phyloP scores from a whole-genome alignment of 2,888 invertebrate genomes.

The Tipula vernalis region DNA sequence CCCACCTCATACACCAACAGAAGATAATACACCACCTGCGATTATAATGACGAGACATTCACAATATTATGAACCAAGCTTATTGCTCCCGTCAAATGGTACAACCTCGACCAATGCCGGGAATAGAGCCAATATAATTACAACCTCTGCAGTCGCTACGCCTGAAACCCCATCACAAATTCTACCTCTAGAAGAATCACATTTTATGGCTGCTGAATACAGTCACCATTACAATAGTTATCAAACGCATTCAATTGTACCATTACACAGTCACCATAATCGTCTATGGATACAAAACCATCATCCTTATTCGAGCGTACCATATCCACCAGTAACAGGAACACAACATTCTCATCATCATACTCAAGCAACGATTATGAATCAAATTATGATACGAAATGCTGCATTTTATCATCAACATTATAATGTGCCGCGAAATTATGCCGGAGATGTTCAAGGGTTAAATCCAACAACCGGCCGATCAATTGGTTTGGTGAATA shows the following conservation, averaged over 20 bases:
- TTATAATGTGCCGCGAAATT: conserved; percentile 17
- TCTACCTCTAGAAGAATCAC: conserved; percentile 16
- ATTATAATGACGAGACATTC: neutral
- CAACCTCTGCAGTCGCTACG: conserved; percentile 4
- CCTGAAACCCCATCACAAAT: conserved; percentile 22
- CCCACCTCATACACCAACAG: conserved; percentile 62
- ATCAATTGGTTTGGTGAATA: conserved; percentile 34
- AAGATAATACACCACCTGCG: conserved; percentile 23
- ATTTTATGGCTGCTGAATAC: conserved; percentile 15
- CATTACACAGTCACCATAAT: conserved; percentile 23
- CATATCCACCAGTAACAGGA: neutral
- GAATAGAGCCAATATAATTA: neutral
- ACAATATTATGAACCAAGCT: neutral
- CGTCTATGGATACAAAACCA: conserved; percentile 20
- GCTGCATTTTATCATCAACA: conserved; percentile 53
- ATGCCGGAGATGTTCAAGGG: conserved; percentile 15
- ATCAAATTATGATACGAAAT: conserved; percentile 56
- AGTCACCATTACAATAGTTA: conserved; percentile 15
- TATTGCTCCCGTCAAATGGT: neutral
- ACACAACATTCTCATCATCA: conserved; percentile 23
- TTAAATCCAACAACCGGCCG: conserved; percentile 9
- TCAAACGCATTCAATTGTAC: conserved; percentile 26
- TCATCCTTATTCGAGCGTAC: conserved; percentile 9
- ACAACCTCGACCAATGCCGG: neutral
- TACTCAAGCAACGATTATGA: conserved; percentile 48